phyloP scores from a whole-genome alignment of 2,888 invertebrate species.

The Chloroclystis v-ata region DNA sequence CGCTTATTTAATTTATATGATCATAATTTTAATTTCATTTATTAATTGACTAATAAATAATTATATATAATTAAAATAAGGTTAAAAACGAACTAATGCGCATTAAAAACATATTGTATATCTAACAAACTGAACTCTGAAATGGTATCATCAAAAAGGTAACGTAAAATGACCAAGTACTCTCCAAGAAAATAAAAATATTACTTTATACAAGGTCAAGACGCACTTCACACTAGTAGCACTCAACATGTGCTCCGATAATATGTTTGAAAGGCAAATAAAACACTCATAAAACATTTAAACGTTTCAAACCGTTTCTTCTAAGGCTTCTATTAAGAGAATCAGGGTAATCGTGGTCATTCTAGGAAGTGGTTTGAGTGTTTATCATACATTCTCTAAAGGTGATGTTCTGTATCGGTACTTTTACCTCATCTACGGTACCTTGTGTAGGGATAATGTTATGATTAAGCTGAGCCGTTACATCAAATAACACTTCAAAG shows the following conservation, averaged over 20 bases:
- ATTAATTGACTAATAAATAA: no score
- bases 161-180: no score
- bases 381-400: slow-evolving; percentile 55
- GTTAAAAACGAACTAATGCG: no score
- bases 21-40: no score
- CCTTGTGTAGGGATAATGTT: slow-evolving; percentile 46
- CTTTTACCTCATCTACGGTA: slow-evolving; percentile 19
- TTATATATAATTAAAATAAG: no score
- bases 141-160: no score
- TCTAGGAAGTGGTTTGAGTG: slow-evolving; percentile 50
- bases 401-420: slow-evolving; percentile 33
- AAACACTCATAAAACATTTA: slow-evolving; percentile 17
- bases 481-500: slow-evolving; percentile 25
- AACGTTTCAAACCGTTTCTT: slow-evolving; percentile 18
- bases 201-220: slow-evolving; percentile 4
- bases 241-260: slow-evolving; percentile 14
- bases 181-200: neutral
- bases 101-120: no score
- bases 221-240: slow-evolving; percentile 2
- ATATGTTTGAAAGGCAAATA: slow-evolving; percentile 14
- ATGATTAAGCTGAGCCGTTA: slow-evolving; percentile 52
- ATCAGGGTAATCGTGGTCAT: slow-evolving; percentile 30
- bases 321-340: slow-evolving; percentile 24
- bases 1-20: no score
- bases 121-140: no score